phyloP scores from a whole-genome alignment of 2,888 invertebrate genomes.

The Xanthorhoe designata region DNA sequence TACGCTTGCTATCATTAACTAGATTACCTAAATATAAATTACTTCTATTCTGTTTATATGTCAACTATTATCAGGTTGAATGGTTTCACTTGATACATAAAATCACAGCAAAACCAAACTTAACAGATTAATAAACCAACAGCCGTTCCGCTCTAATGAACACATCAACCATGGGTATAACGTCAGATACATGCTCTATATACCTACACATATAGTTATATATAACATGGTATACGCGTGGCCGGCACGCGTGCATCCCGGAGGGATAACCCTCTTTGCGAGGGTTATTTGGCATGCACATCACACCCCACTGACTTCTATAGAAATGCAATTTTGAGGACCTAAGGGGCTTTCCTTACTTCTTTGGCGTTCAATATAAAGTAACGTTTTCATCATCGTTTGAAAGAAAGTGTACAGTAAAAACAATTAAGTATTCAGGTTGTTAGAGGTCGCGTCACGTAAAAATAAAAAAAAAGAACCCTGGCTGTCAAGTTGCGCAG shows the following conservation, averaged over 20 bases:
- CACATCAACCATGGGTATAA: slow-evolving; percentile 58
- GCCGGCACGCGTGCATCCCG: slow-evolving; percentile 50
- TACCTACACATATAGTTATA: slow-evolving; percentile 31
- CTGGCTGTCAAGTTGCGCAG: no score
- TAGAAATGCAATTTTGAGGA: slow-evolving; percentile 39
- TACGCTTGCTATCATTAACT: neutral
- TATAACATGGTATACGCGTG: slow-evolving; percentile 53
- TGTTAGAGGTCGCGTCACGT: no score
- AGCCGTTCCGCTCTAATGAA: slow-evolving; percentile 55
- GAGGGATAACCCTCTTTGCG: slow-evolving; percentile 43
- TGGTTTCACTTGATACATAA: neutral
- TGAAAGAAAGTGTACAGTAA: neutral
- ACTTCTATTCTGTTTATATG: neutral
- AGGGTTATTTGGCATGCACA: slow-evolving; percentile 58
- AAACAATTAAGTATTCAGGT: neutral
- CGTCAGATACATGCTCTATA: slow-evolving; percentile 59
- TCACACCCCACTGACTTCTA: slow-evolving; percentile 45
- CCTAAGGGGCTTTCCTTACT: slow-evolving; percentile 10
- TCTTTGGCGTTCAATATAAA: slow-evolving; percentile 1
- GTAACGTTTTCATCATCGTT: neutral
- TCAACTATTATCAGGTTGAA: no score
- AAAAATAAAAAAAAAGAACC: no score
- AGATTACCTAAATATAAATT: neutral
- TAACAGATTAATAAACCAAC: slow-evolving; percentile 24
- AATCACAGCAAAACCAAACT: slow-evolving; percentile 3